Base-by-base conservation (phyloP, 2,888 invertebrate species). In the Drosophila prolongata region DNA sequence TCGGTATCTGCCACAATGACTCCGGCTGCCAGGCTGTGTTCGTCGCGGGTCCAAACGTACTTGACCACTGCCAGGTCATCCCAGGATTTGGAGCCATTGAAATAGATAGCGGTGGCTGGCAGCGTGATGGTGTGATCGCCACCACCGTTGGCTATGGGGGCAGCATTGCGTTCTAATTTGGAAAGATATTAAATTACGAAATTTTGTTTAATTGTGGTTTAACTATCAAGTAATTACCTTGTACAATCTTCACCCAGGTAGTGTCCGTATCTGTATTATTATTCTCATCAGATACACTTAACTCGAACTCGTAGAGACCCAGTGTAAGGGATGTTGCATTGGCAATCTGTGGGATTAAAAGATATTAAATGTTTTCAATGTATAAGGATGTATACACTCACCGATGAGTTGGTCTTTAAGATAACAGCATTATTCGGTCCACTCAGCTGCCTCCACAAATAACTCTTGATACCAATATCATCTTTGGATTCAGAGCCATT, bases 91-190 rank as follows among this genome's bases (percentile, higher is more conserved):
- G 96, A 95, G 0, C 98, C 98, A 92, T 98, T 98, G 59, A 98
- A 93, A 53, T 95, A 94, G 9, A 98, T 94, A 16, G 96, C 95
- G 42, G 95, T 94, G 4, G 95, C 92, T 0, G 98, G 98, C 54
- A 97, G 93, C 47, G 95, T 94, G 1, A 98, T 93, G 14, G 95
- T 95, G 89, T 95, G 95, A 92, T 98, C 97, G 0, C 96, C 97
- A 6, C 98, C 98, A 1, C 96, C 98, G 90, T 97, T 95, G 0
- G 98, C 98, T 87, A 95, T 95, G 0, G 98, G 98, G 6, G 96
- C 95, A 67, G 96, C 95, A 93, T 98, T 98, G 92, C 96, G 95
- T 92, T 97, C 98, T 98, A 9, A 1, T 14, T 13, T 1, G n/a
- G n/a, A n/a, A 1, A 3, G 10, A 35, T 19, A 27, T 14, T 24